phyloP scores from a whole-genome alignment of 2,888 invertebrate genomes.

The Xestia rhomboidea region DNA sequence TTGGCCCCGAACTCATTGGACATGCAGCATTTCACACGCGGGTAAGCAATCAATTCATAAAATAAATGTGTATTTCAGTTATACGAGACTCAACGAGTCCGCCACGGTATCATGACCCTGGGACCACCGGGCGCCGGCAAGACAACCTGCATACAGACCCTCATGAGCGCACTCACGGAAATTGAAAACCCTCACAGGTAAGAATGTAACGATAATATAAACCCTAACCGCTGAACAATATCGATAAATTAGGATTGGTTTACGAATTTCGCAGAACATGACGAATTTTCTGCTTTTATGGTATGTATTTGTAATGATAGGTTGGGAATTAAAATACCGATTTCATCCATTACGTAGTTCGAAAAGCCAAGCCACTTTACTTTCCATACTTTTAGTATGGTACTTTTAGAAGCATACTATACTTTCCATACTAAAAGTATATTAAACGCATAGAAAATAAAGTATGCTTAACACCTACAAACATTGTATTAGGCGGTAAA shows the following conservation, averaged over 20 bases:
- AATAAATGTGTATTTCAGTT: constrained; percentile 88
- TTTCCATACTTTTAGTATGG: too few relatives aligned
- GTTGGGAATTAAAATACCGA: background rate
- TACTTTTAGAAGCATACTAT: too few relatives aligned
- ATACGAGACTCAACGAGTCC: constrained; percentile 98
- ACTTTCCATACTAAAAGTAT: too few relatives aligned
- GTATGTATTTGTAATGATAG: background rate
- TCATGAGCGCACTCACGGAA: constrained; percentile 97
- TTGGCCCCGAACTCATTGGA: background rate
- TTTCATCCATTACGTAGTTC: background rate
- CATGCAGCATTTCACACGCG: background rate
- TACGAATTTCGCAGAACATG: background rate
- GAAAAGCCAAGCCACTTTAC: background rate
- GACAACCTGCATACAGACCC: constrained; percentile 96
- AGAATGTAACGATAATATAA: background rate
- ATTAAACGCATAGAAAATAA: background rate
- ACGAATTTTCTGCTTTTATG: background rate
- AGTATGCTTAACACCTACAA: background rate
- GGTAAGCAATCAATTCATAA: background rate
- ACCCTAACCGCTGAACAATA: background rate
- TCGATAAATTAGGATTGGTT: too few relatives aligned
- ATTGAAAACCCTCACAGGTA: constrained; percentile 95
- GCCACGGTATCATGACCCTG: constrained; percentile 98
- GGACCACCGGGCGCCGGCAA: constrained; percentile 99
- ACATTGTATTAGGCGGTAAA: background rate